Conservation (phyloP, 2,113 vertebrate species). For the Craseonycteris thonglongyai region DNA sequence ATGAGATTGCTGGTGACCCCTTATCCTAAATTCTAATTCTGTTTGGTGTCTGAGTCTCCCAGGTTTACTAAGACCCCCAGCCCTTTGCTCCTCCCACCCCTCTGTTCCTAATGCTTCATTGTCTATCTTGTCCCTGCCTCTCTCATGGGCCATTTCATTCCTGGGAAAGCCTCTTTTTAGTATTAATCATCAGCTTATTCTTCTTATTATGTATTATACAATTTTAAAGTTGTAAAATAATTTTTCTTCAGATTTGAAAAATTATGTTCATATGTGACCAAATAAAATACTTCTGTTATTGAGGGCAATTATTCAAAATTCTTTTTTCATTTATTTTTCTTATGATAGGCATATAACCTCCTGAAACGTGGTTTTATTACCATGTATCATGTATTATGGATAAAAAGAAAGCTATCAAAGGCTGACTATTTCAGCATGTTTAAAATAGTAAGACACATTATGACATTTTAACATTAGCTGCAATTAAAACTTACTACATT, state of each 20-base stretch:
- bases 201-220: background rate
- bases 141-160: background rate
- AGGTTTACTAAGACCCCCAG: background rate
- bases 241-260: conserved; percentile 10
- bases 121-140: background rate
- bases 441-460: background rate
- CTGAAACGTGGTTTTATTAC: background rate
- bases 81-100: background rate
- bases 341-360: background rate
- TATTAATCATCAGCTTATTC: background rate
- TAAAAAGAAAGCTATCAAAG: background rate
- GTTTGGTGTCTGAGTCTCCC: background rate
- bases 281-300: background rate
- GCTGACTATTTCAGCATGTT: background rate
- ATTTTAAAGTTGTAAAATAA: background rate
- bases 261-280: background rate
- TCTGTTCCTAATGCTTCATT: background rate
- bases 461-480: background rate
- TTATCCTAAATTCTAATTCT: background rate
- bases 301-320: background rate
- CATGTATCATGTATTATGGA: background rate
- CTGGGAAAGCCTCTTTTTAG: background rate
- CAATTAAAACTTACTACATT: conserved; percentile 53
- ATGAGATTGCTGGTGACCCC: background rate
- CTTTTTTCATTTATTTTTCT: background rate